Evolutionary conservation across 37 sponge, comb jelly and placozoan species (phyloP).

Genomic region (Petrosia ficiformis): DNA sequence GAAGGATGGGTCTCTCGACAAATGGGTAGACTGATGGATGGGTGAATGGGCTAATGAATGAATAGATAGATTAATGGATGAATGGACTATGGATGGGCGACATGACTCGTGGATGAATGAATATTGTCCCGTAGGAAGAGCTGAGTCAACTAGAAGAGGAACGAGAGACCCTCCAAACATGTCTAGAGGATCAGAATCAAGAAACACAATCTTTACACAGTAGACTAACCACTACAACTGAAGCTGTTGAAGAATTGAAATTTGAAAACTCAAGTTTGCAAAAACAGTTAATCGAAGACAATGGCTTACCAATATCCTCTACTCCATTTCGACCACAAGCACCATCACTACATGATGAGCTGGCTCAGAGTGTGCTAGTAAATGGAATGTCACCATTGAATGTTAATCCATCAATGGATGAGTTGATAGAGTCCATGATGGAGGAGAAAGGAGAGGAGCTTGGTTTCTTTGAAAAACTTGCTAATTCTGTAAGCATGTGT

Average conservation of each 20-base stretch:
- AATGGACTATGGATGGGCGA: no score
- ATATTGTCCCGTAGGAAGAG: no score
- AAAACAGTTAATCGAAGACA: neutral
- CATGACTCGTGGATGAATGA: no score
- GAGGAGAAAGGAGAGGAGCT: neutral
- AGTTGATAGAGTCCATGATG: neutral
- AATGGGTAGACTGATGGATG: no score
- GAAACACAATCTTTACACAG: neutral
- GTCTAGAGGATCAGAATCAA: neutral
- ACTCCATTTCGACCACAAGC: slow-evolving; percentile 23
- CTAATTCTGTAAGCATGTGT: no score
- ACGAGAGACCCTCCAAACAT: no score
- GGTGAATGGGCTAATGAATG: no score
- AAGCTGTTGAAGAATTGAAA: neutral
- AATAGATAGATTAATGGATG: no score
- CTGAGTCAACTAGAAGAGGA: no score
- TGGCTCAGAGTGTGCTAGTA: neutral
- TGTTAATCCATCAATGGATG: neutral
- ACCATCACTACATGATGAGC: slow-evolving; percentile 29
- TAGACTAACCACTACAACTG: neutral
- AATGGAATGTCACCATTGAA: neutral
- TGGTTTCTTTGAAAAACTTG: no score
- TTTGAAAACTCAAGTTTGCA: neutral
- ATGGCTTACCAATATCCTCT: slow-evolving; percentile 6
- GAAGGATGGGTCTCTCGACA: no score